These are phyloP conservation scores for Anabacerthia variegaticeps DNA, from an alignment of 2,797 vertebrate genomes.

Conservation along the genomic window DNA sequence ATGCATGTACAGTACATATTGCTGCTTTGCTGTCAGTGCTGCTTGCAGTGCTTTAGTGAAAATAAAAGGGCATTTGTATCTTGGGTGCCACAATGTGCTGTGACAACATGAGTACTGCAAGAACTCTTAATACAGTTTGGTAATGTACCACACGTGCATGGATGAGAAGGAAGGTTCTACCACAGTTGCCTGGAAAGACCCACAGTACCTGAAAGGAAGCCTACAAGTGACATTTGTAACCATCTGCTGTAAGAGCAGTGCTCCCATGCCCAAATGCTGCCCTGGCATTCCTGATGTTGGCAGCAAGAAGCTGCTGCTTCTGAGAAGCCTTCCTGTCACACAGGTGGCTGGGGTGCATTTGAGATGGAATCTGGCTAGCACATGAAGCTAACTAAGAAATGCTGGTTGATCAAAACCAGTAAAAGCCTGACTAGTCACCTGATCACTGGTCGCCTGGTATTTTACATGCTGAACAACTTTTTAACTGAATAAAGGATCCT, in stretches of 20 bases:
- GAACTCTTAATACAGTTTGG: background rate
- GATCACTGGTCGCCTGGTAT: background rate
- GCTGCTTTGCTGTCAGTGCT: slow-evolving; percentile 69
- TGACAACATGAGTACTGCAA: background rate
- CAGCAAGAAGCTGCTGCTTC: background rate
- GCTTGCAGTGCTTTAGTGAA: slow-evolving; percentile 38
- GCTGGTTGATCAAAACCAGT: background rate
- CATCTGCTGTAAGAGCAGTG: background rate
- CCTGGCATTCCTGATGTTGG: accelerated
- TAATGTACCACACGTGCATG: background rate
- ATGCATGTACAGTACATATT: slow-evolving; percentile 47
- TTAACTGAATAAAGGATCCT: background rate
- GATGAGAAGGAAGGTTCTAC: background rate
- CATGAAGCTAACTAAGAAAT: background rate
- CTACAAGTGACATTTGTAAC: background rate
- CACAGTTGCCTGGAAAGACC: background rate
- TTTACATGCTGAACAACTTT: background rate
- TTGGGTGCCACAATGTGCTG: slow-evolving; percentile 8
- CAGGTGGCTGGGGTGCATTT: background rate
- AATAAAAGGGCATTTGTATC: slow-evolving; percentile 67
- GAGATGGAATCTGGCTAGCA: background rate
- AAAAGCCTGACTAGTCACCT: background rate
- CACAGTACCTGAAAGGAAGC: background rate
- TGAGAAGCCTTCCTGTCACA: background rate
- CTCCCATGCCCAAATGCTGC: accelerated